Percentiles rank a stretch among this genome's conserved stretches.
phyloP scores from a whole-genome alignment of 2,888 invertebrate species.

The Chironomus riparius region DNA sequence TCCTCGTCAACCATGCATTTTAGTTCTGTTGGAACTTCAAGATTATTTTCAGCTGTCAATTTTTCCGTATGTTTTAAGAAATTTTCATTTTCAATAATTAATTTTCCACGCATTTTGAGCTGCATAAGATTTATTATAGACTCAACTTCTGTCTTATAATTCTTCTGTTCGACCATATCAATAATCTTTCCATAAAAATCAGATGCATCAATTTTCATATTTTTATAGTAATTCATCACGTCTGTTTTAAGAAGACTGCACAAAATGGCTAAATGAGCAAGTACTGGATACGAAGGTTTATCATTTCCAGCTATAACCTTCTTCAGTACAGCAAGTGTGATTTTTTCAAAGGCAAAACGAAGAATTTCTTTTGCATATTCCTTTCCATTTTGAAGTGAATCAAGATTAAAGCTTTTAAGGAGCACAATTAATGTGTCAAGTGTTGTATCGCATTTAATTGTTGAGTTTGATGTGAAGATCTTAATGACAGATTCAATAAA shows the following conservation, averaged over 20 bases:
- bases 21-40: slow-evolving; percentile 8
- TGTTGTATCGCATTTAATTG: neutral
- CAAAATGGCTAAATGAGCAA: neutral
- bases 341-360: neutral
- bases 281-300: neutral
- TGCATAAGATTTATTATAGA: neutral
- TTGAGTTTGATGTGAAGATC: slow-evolving; percentile 3
- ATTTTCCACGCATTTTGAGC: neutral
- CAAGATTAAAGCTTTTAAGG: neutral
- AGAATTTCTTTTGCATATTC: neutral
- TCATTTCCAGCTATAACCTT: neutral
- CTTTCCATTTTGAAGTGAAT: slow-evolving; percentile 1
- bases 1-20: slow-evolving; percentile 18
- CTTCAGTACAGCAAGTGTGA: neutral
- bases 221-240: neutral
- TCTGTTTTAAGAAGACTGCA: slow-evolving; percentile 14
- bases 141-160: neutral
- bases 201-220: neutral
- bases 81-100: slow-evolving; percentile 5
- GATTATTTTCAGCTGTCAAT: neutral
- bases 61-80: neutral
- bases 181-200: neutral
- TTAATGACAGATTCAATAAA: slow-evolving; percentile 8
- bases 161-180: neutral
- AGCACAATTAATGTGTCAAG: neutral